Evolutionary conservation across 2,113 vertebrate genomes (phyloP), one percentile per base, ranked within the genome.

Genomic region (Salminus brasiliensis): DNA sequence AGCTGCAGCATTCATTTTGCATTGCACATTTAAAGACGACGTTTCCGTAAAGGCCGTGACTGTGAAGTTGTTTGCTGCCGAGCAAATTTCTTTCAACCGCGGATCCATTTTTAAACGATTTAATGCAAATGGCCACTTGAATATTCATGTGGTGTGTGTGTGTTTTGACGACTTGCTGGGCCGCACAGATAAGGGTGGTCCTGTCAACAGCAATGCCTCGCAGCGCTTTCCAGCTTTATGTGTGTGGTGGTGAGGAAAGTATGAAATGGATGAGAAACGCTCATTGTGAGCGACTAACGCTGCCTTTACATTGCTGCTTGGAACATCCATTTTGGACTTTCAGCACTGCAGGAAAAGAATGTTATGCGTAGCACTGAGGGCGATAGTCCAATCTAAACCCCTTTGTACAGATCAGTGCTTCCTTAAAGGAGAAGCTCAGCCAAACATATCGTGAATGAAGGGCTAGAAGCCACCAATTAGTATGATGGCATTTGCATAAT

Each of bases 1-100:
- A 85, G 81, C 84, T 83, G 81, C 71, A 65, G 59, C 74, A 75
- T 83, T 74, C 71, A 79, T 70, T 79, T 74, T 79, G 63, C 76
- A 75, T 69, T 21, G 32, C 45, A 25, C 21, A 67, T 79, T 74
- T 72, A 55, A 55, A 70, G 55, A 63, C 27, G 41, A 39, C 59
- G 63, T 39, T 47, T 57, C 55, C 11, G 15, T 32, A 71, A 71
- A 55, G 72, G 41, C 80, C 80, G 27, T 71, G 73, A 65, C 80
- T 43, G 73, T 65, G 43, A 82, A 82, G 80, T 72, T 67, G 68
- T 36, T 66, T 36, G 21, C 66, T 57, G n/a, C 55, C 23, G 62
- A 39, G 62, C 72, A 62, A 74, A 74, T 67, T 81, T 69, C 74
- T 65, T 65, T 77, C 52, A 29, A 82, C 68, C 59, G 60, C 43